Evolutionary conservation across 2,113 vertebrate species (phyloP).

Genomic region (Riparia riparia): DNA sequence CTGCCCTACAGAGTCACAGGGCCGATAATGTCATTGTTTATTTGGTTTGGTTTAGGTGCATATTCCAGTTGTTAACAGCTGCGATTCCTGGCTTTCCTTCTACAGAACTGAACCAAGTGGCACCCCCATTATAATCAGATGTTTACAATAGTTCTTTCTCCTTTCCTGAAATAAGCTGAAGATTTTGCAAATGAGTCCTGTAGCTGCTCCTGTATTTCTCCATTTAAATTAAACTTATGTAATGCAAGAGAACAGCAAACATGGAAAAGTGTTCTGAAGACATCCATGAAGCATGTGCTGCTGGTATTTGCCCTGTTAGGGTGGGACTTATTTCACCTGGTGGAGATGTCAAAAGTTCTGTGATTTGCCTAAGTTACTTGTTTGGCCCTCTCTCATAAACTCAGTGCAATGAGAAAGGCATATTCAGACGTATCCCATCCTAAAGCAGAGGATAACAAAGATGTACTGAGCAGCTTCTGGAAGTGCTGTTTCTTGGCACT

Average conservation of each 20-base stretch:
- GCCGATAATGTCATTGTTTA: not conserved
- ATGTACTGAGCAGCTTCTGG: not conserved
- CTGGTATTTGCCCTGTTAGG: not conserved
- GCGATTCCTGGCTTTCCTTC: not conserved
- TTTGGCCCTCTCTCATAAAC: not conserved
- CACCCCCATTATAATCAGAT: not conserved
- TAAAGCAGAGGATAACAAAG: not conserved
- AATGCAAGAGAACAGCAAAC: not conserved
- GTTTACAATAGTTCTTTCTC: not conserved
- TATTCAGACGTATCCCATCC: not conserved
- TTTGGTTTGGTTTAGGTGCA: not conserved
- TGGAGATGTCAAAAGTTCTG: not conserved
- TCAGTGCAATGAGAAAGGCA: not conserved
- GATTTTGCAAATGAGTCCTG: not conserved
- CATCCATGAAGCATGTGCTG: not conserved
- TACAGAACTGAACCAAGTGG: not conserved
- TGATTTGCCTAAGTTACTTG: not conserved
- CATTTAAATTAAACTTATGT: not conserved
- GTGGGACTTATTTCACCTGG: not conserved
- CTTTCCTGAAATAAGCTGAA: not conserved
- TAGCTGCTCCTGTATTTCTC: not conserved
- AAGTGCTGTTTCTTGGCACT: not conserved
- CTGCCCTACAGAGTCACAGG: not conserved
- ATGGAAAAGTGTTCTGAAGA: not conserved
- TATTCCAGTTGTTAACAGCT: not conserved